A percentile compares a stretch with the other conserved stretches of the same genome.
Evolutionary conservation across 2,888 invertebrate genomes (phyloP).

Genomic region (Tinea semifulvella): DNA sequence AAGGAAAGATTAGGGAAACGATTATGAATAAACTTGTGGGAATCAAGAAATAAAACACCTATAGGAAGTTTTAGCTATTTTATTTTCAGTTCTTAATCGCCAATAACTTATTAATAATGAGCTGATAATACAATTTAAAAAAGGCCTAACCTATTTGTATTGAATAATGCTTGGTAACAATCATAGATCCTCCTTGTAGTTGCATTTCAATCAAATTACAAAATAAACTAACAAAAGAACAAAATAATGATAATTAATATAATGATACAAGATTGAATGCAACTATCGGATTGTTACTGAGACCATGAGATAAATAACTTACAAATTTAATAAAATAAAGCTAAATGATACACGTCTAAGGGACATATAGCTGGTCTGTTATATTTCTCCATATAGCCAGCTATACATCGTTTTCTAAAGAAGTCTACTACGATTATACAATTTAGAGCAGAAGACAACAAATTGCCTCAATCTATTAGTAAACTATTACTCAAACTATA

Average conservation of each 20-base stretch:
- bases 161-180: constrained; percentile 67
- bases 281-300: constrained; percentile 9
- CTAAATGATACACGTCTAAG: constrained; percentile 28
- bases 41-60: constrained; percentile 7
- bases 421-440: no score
- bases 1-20: no score
- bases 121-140: constrained; percentile 66
- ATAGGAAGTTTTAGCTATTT: constrained; percentile 51
- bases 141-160: constrained; percentile 59
- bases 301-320: constrained; percentile 46
- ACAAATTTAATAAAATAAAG: constrained; percentile 56
- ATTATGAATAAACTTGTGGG: no score
- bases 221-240: constrained; percentile 40
- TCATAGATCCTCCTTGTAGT: constrained; percentile 51
- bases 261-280: not conserved
- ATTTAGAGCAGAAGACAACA: no score
- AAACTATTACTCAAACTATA: no score
- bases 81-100: constrained; percentile 68
- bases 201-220: constrained; percentile 54
- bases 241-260: constrained; percentile 25
- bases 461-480: no score
- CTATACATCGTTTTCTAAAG: no score
- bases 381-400: not conserved
- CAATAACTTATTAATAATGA: constrained; percentile 65
- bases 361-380: not conserved